phyloP scores from a whole-genome alignment of 2,797 vertebrate species.

The Gephyroberyx darwinii region DNA sequence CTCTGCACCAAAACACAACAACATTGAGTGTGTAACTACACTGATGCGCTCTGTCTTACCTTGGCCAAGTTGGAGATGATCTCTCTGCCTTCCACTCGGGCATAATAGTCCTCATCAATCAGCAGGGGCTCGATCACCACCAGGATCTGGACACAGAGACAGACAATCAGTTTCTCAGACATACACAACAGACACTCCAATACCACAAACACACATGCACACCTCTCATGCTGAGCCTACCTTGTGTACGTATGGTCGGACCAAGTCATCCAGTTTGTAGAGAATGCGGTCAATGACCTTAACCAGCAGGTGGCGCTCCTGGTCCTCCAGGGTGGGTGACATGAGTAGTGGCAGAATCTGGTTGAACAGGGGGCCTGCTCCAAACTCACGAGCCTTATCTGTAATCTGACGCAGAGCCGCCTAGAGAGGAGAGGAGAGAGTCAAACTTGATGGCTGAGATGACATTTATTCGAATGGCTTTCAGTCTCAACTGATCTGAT shows the following conservation, averaged over 20 bases:
- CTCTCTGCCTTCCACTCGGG: conserved; percentile 98
- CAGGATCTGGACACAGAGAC: conserved; percentile 85
- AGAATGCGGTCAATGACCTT: conserved; percentile 99
- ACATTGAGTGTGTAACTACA: too few relatives aligned
- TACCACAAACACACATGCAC: rapidly evolving
- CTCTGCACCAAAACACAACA: neutral
- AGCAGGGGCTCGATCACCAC: conserved; percentile 97
- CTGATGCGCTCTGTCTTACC: conserved; percentile 75
- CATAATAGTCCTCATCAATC: conserved; percentile 99
- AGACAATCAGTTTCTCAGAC: neutral
- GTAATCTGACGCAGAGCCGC: conserved; percentile 97
- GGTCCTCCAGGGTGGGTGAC: conserved; percentile 98
- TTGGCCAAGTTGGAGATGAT: conserved; percentile 99
- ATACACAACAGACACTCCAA: neutral
- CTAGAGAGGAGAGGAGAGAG: conserved; percentile 66
- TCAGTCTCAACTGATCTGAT: neutral
- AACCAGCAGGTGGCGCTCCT: conserved; percentile 97
- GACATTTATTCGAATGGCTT: neutral
- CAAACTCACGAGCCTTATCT: conserved; percentile 98
- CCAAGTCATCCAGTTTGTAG: conserved; percentile 97
- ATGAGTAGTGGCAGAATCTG: conserved; percentile 97
- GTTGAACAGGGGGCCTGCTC: conserved; percentile 96
- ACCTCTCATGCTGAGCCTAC: conserved; percentile 70
- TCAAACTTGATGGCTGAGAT: neutral
- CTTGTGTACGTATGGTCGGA: conserved; percentile 98